Evolutionary conservation across 2,113 vertebrate species (phyloP).

Genomic region (Lonchura striata): DNA sequence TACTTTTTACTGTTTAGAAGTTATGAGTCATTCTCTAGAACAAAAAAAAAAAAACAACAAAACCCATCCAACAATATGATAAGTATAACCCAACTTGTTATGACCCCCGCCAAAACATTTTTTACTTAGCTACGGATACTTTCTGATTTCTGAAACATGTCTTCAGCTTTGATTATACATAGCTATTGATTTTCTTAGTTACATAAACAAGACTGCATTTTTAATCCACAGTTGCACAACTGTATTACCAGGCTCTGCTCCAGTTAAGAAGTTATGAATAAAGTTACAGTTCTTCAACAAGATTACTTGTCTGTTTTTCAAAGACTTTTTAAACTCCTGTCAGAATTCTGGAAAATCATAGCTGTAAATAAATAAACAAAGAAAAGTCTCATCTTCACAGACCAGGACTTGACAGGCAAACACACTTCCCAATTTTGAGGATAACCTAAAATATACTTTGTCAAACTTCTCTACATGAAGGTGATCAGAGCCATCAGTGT

Average conservation of each 20-base stretch:
- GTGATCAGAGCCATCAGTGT: not conserved
- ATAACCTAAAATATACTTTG: not conserved
- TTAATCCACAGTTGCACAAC: constrained; percentile 48
- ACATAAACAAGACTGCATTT: constrained; percentile 18
- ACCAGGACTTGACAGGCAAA: not conserved
- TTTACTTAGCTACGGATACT: constrained; percentile 45
- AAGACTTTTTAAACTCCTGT: not conserved
- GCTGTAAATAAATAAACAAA: not conserved
- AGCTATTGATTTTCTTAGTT: constrained; percentile 36
- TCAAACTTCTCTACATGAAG: not conserved
- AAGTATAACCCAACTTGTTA: constrained; percentile 49
- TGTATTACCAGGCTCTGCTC: constrained; percentile 10
- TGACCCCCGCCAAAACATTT: constrained; percentile 49
- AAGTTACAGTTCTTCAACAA: constrained; percentile 20
- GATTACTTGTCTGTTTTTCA: not conserved
- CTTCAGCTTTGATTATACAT: constrained; percentile 42
- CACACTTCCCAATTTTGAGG: not conserved
- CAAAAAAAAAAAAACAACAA: not conserved
- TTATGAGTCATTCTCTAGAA: constrained; percentile 59
- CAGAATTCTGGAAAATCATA: constrained; percentile 7
- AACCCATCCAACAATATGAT: constrained; percentile 12
- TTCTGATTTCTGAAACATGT: constrained; percentile 55
- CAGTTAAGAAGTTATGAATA: constrained; percentile 38
- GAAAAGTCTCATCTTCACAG: not conserved
- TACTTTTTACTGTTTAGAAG: constrained; percentile 63